Evolutionary conservation across 35 echinoderm and acorn worm species (phyloP).

Genomic region (Acanthaster planci): DNA sequence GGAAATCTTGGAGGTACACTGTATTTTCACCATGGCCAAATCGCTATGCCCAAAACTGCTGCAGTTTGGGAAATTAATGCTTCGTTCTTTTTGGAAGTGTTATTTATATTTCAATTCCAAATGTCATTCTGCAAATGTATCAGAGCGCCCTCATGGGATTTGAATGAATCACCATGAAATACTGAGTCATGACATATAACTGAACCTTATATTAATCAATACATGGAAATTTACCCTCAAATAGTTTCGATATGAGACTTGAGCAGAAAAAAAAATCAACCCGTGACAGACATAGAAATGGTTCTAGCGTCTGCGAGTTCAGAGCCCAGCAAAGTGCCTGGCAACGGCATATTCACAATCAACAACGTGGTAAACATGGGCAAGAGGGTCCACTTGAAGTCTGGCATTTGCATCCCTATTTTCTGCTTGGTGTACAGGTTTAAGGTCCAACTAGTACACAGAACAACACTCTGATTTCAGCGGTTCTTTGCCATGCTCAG

Average conservation of each 20-base stretch:
- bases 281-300: neutral
- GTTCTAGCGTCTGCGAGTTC: neutral
- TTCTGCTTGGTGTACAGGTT: neutral
- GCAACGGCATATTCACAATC: neutral
- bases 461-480: too few relatives aligned
- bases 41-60: too few relatives aligned
- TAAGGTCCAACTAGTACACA: neutral
- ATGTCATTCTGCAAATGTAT: too few relatives aligned
- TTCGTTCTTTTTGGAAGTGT: too few relatives aligned
- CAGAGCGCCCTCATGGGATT: too few relatives aligned
- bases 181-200: too few relatives aligned
- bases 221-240: neutral
- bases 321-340: neutral
- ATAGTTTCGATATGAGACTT: neutral
- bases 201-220: too few relatives aligned
- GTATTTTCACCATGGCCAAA: too few relatives aligned
- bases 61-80: too few relatives aligned
- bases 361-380: neutral
- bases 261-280: neutral
- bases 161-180: too few relatives aligned
- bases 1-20: neutral
- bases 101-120: too few relatives aligned
- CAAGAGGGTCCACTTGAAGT: slow-evolving; percentile 1
- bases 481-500: too few relatives aligned
- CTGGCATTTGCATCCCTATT: neutral